These are phyloP conservation scores for Drosophila pseudotalamancana DNA, from an alignment of 2,888 invertebrate species.

Conservation along the genomic window DNA sequence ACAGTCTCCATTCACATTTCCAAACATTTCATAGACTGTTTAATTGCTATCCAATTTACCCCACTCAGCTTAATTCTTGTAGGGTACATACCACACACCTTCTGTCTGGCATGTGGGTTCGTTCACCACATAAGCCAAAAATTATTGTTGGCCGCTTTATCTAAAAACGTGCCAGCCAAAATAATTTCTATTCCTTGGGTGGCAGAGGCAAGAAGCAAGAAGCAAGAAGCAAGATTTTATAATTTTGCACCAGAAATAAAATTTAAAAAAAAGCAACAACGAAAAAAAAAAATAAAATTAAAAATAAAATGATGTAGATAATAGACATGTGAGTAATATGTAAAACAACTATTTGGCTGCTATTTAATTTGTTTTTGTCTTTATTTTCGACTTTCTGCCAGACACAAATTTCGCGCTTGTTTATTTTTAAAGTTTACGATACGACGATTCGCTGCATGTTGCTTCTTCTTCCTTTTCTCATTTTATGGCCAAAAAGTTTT, in stretches of 20 bases:
- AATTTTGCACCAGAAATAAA: conserved; percentile 13
- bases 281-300: conserved; percentile 2
- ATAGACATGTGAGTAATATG: conserved; percentile 38
- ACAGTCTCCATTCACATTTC: too few relatives aligned
- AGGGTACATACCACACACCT: conserved; percentile 22
- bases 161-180: conserved; percentile 59
- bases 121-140: conserved; percentile 44
- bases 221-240: conserved; percentile 46
- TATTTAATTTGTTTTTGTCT: conserved; percentile 3
- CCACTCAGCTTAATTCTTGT: too few relatives aligned
- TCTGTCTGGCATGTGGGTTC: conserved; percentile 59
- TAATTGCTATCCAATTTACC: too few relatives aligned
- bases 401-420: conserved; percentile 55
- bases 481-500: conserved; percentile 38
- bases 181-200: conserved; percentile 46
- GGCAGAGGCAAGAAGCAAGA: too few relatives aligned
- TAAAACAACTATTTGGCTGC: conserved; percentile 13
- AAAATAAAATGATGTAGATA: conserved; percentile 20
- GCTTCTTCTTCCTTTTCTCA: conserved; percentile 25
- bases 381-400: conserved; percentile 28
- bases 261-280: background rate
- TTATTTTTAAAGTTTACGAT: conserved; percentile 72
- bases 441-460: conserved; percentile 43
- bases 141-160: conserved; percentile 61
- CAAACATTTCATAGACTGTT: too few relatives aligned